Evolutionary conservation across 2,888 invertebrate genomes (phyloP).

Genomic region (Bedellia somnulentella): DNA sequence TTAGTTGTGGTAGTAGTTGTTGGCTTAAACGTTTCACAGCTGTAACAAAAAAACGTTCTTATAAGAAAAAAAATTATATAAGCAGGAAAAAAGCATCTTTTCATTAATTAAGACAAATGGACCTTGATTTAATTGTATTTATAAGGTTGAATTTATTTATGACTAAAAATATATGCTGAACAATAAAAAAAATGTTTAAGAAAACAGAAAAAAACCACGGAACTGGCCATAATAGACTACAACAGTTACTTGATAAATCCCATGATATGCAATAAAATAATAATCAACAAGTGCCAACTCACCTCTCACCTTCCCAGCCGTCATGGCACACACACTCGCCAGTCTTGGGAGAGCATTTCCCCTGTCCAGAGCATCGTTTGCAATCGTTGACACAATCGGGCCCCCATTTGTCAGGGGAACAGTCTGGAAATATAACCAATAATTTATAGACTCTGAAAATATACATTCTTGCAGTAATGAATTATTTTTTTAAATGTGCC

Average conservation of each 20-base stretch:
- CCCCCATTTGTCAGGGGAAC: constrained; percentile 73
- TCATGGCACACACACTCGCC: constrained; percentile 68
- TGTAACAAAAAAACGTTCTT: too few relatives aligned
- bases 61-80: too few relatives aligned
- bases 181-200: not conserved
- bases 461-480: too few relatives aligned
- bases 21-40: constrained; percentile 37
- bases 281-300: constrained; percentile 36
- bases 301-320: constrained; percentile 72
- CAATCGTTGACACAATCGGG: constrained; percentile 70
- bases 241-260: too few relatives aligned
- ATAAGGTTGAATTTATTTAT: too few relatives aligned
- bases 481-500: too few relatives aligned
- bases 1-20: constrained; percentile 25
- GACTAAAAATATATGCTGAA: not conserved
- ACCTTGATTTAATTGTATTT: too few relatives aligned
- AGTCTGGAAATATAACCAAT: constrained; percentile 51
- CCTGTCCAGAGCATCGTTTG: constrained; percentile 59
- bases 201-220: too few relatives aligned
- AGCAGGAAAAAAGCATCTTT: too few relatives aligned
- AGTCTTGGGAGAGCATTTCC: constrained; percentile 64
- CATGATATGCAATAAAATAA: too few relatives aligned
- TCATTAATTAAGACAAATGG: too few relatives aligned
- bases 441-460: not conserved
- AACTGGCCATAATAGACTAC: too few relatives aligned